These are phyloP conservation scores for Lycophotia porphyrea DNA, from an alignment of 2,888 invertebrate genomes.

Conservation along the genomic window DNA sequence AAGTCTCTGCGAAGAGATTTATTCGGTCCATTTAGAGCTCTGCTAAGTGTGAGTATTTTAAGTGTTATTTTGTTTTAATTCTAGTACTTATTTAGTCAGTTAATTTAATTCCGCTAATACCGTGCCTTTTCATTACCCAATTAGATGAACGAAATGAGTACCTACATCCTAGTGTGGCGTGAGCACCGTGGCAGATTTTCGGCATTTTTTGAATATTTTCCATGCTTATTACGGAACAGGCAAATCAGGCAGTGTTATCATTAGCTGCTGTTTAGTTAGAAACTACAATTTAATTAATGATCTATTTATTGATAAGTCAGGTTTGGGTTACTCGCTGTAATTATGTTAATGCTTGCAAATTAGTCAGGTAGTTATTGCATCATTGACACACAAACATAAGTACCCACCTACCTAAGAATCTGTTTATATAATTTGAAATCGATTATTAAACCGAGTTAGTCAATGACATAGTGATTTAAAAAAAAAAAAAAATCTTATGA, in stretches of 20 bases:
- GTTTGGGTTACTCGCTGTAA: constrained; percentile 7
- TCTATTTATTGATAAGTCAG: constrained; percentile 22
- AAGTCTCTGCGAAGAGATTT: background rate
- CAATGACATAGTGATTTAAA: constrained; percentile 12
- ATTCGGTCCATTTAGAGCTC: background rate
- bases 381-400: constrained; percentile 8
- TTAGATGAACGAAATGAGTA: background rate
- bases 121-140: background rate
- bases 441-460: constrained; percentile 15
- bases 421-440: constrained; percentile 12
- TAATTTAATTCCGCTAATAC: background rate
- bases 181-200: background rate
- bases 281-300: constrained; percentile 7
- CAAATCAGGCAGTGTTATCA: background rate
- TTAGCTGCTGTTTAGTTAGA: background rate
- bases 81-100: background rate
- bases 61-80: background rate
- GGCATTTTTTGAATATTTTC: background rate
- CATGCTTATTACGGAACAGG: background rate
- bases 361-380: constrained; percentile 16
- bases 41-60: background rate
- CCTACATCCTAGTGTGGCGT: background rate
- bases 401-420: background rate
- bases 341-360: constrained; percentile 10
- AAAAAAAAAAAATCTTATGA: no score